Evolutionary conservation across 1,140 invertebrate species (phyloP), one percentile per base, ranked within the genome.

Genomic region (Scaptodrosophila lebanonensis): DNA sequence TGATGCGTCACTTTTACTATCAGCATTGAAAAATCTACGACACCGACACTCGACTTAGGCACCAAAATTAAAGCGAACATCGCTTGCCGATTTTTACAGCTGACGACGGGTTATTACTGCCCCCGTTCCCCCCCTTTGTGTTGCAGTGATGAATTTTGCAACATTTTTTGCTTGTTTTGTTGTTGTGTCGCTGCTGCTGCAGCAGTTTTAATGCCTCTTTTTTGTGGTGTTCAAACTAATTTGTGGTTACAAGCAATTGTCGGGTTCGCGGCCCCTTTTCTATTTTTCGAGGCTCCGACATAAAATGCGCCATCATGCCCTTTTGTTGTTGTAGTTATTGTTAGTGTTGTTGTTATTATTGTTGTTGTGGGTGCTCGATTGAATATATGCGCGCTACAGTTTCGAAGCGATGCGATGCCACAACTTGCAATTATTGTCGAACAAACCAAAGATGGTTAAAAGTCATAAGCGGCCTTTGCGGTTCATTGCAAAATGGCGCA

Each of bases 221-320:
- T 75, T 62, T 79, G 66, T 73, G 75, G 63, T 69, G 75, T 63
- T 82, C 69, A 70, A 77, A 82, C 73, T 82, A 79, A 79, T 79
- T 79, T 79, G 73, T 58, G 61, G 75, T 79, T 79, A 73, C 73
- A 71, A 70, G 72, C 71, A 17, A 52, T 59, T 53, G 33, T 40
- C 40, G 65, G 29, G 29, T 45, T 45, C 22, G 43, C 43, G 43
- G 43, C 38, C 40, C 56, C 17, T 49, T 36, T 48, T 48, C 22
- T 16, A 16, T 39, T 12, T 12, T 60, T 43, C 63, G 61, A 16
- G 47, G 59, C 63, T n/a, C n/a, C n/a, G n/a, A 27, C 44, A 47
- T 63, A 60, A 75, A 66, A 12, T 82, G 69, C 73, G 73, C 75
- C 69, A 82, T 79, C 75, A 79, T 79, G 75, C 73, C 73, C 75